Conservation (phyloP, 64 coral and sea anemone genomes). For the Montipora capricornis region DNA sequence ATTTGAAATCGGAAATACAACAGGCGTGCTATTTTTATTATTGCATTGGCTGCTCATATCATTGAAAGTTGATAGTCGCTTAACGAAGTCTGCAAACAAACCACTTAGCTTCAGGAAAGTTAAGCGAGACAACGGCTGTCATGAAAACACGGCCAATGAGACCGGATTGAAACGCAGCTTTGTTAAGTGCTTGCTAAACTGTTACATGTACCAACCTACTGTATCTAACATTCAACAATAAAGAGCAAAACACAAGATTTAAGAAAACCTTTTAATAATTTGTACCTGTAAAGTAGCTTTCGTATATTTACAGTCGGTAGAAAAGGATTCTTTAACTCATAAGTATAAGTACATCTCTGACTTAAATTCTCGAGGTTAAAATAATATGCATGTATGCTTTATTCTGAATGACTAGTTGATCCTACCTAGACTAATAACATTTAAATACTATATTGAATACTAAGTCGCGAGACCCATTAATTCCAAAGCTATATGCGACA, state of each 20-base stretch:
- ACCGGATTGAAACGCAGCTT: too few species aligned
- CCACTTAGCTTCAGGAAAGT: too few species aligned
- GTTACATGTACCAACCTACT: too few species aligned
- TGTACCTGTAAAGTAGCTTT: constrained; percentile 33
- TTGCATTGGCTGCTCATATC: too few species aligned
- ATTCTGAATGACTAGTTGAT: constrained; percentile 19
- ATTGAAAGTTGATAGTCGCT: too few species aligned
- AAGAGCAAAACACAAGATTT: neutral
- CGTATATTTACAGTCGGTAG: constrained; percentile 44
- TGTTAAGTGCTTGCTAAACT: too few species aligned
- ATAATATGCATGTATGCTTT: constrained; percentile 61
- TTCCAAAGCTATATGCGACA: constrained; percentile 2
- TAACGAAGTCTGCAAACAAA: too few species aligned
- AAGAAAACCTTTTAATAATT: constrained; percentile 49
- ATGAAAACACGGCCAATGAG: too few species aligned
- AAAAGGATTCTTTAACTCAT: constrained; percentile 43
- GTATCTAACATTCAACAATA: too few species aligned
- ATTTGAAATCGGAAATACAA: too few species aligned
- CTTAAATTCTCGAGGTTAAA: constrained; percentile 41
- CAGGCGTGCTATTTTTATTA: too few species aligned
- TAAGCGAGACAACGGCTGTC: too few species aligned
- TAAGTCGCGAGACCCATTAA: neutral
- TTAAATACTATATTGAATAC: constrained; percentile 34
- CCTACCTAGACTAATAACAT: constrained; percentile 45
- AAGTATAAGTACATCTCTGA: constrained; percentile 46